Base-by-base conservation (phyloP, 2,888 invertebrate genomes). In the Drosophila putrida region DNA sequence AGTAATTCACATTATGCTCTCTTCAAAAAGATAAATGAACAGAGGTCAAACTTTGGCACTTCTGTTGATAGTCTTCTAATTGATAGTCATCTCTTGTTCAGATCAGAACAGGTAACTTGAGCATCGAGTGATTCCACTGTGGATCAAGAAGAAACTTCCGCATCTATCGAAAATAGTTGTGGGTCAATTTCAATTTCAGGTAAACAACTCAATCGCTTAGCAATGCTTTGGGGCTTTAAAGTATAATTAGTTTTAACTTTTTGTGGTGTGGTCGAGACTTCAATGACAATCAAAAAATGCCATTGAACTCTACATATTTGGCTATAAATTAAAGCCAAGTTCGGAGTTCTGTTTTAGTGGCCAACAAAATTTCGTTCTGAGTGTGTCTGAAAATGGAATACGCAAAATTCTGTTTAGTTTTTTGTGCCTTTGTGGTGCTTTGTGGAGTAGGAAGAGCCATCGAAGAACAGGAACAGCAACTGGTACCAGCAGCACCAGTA, bases 241-340 rank as follows among this genome's bases (percentile, higher is more conserved):
- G 15, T 28, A 50, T 70, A 75, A 88, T 82, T 78, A 68, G 71
- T 75, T 67, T 61, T 51, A 59, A 50, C 59, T 47, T 43, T 76
- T 54, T 44, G 41, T 57, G 51, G n/a, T 47, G 63, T 36, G 58
- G 25, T 44, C 36, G 15, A 20, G 10, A 46, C 59, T 44, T 81
- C 82, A 83, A 83, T 83, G 88, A 63, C 86, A 84, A 58, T 54
- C 59, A 6, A 44, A 39, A 53, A 62, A 75, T 38, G 80, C 58
- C 71, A 66, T 53, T 82, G 77, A 83, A 86, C 82, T 62, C 15
- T 41, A 43, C 36, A 53, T 55, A 59, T 67, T 70, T 58, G 79
- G 55, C 86, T 83, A 84, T 84, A 84, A 84, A 88, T 80, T 59
- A 43, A 73, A 54, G 53, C 25, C 41, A 44, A 39, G 28, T 10